phyloP scores from a whole-genome alignment of 2,113 vertebrate genomes.

The Callipepla californica region DNA sequence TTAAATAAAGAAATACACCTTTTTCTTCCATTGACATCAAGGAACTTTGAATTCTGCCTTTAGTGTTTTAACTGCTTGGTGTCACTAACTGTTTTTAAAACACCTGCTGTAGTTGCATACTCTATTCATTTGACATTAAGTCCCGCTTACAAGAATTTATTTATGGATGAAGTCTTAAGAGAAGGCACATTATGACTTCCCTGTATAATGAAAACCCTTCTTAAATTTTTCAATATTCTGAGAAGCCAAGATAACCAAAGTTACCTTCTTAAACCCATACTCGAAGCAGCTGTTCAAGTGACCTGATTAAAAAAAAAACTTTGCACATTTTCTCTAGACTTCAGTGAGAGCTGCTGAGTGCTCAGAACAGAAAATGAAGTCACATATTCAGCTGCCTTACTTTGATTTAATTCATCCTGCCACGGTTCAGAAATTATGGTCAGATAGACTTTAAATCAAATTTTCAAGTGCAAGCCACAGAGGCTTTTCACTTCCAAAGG shows the following conservation, averaged over 20 bases:
- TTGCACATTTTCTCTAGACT: conserved; percentile 3
- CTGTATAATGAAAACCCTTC: conserved; percentile 6
- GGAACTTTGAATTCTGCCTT: neutral
- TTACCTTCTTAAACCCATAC: conserved; percentile 24
- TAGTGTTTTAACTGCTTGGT: neutral
- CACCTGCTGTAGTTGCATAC: conserved; percentile 1
- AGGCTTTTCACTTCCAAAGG: conserved; percentile 24
- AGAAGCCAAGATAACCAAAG: conserved; percentile 34
- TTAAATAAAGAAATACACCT: neutral
- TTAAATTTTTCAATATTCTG: conserved; percentile 28
- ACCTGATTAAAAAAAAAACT: neutral
- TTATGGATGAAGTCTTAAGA: conserved; percentile 49
- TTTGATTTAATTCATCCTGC: conserved; percentile 35
- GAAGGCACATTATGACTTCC: conserved; percentile 20
- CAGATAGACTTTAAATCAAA: conserved; percentile 27
- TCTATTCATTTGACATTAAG: conserved; percentile 17
- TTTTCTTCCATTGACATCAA: neutral
- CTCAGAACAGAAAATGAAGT: conserved; percentile 36
- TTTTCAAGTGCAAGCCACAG: conserved; percentile 28
- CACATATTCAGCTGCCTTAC: neutral
- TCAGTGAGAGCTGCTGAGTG: neutral
- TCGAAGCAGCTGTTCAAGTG: conserved; percentile 16
- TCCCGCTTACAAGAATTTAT: conserved; percentile 28
- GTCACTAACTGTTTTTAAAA: conserved; percentile 13
- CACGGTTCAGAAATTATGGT: conserved; percentile 11